Conservation (phyloP, 2,888 invertebrate species). For the Trachelus tabidus region DNA sequence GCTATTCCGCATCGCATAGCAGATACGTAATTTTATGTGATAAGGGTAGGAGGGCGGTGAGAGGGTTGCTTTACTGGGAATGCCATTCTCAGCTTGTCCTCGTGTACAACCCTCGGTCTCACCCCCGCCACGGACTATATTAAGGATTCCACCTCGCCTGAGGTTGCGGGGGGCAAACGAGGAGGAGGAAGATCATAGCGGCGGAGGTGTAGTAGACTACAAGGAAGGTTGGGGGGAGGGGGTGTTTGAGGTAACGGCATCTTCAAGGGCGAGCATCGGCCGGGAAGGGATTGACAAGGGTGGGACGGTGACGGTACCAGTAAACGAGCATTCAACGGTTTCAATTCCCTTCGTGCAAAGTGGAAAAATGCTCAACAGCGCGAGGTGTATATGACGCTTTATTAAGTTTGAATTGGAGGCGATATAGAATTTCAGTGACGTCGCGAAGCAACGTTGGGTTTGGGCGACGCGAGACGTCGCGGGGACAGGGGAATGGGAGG, state of each 20-base stretch:
- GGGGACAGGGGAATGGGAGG: background rate
- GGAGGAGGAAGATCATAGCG: conserved; percentile 22
- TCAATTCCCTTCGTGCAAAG: conserved; percentile 38
- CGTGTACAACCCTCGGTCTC: background rate
- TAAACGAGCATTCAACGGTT: conserved; percentile 61
- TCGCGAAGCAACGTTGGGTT: background rate
- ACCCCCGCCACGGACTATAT: conserved; percentile 46
- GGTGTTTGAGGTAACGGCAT: conserved; percentile 12
- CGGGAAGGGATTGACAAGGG: conserved; percentile 26
- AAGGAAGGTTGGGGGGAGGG: conserved; percentile 2
- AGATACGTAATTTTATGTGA: conserved; percentile 36
- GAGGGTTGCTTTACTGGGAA: conserved; percentile 19
- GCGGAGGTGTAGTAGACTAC: conserved; percentile 3
- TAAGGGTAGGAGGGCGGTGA: background rate
- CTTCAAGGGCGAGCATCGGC: conserved; percentile 15
- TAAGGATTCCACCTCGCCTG: conserved; percentile 52
- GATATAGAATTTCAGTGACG: conserved; percentile 53
- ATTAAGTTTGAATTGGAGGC: conserved; percentile 60
- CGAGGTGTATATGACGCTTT: conserved; percentile 60
- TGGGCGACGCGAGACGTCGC: background rate
- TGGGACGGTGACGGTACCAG: conserved; percentile 30
- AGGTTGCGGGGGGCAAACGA: conserved; percentile 3
- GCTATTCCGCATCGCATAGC: conserved; percentile 1
- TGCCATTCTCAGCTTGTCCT: conserved; percentile 41
- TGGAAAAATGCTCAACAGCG: conserved; percentile 40